phyloP scores from a whole-genome alignment of 2,797 vertebrate species.

The Siniperca scherzeri region DNA sequence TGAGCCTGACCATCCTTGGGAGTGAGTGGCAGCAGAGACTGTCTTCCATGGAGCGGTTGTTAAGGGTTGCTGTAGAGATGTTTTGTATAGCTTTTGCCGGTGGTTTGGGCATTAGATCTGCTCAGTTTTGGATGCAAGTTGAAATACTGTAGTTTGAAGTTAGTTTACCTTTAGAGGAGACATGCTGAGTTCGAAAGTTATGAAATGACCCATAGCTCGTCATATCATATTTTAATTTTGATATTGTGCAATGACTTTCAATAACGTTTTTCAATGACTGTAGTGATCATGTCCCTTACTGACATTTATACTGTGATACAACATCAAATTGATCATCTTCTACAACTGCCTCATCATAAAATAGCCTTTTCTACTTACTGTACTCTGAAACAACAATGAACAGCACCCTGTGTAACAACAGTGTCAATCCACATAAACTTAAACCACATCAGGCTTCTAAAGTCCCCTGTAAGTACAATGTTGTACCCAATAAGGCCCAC shows the following conservation, averaged over 20 bases:
- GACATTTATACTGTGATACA: too few species aligned
- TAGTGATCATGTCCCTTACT: too few species aligned
- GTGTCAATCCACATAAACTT: not conserved
- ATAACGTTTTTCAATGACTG: too few species aligned
- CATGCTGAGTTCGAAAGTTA: too few species aligned
- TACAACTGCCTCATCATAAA: not conserved
- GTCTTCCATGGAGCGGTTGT: not conserved
- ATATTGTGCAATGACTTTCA: not conserved
- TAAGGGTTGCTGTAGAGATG: not conserved
- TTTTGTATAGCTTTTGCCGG: too few species aligned
- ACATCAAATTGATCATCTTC: too few species aligned
- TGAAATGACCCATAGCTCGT: too few species aligned
- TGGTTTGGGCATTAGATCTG: not conserved
- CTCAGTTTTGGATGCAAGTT: not conserved
- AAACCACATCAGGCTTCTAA: too few species aligned
- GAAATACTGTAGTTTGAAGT: not conserved
- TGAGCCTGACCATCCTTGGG: not conserved
- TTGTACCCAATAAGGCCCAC: too few species aligned
- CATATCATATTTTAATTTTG: not conserved
- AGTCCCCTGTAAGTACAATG: too few species aligned
- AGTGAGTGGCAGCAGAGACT: not conserved
- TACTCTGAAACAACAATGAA: not conserved
- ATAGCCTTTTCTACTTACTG: not conserved
- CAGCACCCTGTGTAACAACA: not conserved
- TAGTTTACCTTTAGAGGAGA: not conserved